A percentile compares a stretch with the other conserved stretches of the same genome.
Evolutionary conservation across 2,888 invertebrate species (phyloP).

Genomic region (Diaperis boleti): DNA sequence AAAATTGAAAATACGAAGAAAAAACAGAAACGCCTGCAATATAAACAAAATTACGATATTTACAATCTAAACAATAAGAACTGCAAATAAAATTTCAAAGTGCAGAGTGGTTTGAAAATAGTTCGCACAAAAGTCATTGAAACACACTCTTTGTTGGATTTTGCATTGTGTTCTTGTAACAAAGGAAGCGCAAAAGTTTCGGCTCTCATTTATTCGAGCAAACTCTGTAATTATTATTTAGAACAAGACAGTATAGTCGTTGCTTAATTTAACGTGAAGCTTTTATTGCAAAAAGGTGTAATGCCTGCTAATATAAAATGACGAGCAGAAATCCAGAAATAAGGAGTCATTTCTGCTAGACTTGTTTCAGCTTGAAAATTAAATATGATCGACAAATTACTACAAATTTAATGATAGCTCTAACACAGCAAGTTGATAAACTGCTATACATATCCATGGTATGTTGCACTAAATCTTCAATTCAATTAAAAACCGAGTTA

Average conservation of each 20-base stretch:
- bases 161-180: neutral
- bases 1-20: too few relatives aligned
- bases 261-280: neutral
- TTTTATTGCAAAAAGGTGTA: neutral
- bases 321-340: neutral
- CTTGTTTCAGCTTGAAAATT: neutral
- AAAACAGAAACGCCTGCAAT: too few relatives aligned
- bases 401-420: too few relatives aligned
- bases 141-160: constrained; percentile 5
- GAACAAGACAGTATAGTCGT: neutral
- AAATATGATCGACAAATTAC: neutral
- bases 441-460: too few relatives aligned
- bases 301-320: neutral
- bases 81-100: neutral
- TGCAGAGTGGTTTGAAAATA: constrained; percentile 5
- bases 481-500: too few relatives aligned
- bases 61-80: neutral
- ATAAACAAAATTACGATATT: too few relatives aligned
- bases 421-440: too few relatives aligned
- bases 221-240: neutral
- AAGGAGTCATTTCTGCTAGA: neutral
- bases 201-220: neutral
- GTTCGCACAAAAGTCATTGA: neutral
- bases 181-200: neutral
- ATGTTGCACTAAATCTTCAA: too few relatives aligned